These are phyloP conservation scores for Lemur catta DNA, from an alignment of 2,797 vertebrate species.

Conservation along the genomic window DNA sequence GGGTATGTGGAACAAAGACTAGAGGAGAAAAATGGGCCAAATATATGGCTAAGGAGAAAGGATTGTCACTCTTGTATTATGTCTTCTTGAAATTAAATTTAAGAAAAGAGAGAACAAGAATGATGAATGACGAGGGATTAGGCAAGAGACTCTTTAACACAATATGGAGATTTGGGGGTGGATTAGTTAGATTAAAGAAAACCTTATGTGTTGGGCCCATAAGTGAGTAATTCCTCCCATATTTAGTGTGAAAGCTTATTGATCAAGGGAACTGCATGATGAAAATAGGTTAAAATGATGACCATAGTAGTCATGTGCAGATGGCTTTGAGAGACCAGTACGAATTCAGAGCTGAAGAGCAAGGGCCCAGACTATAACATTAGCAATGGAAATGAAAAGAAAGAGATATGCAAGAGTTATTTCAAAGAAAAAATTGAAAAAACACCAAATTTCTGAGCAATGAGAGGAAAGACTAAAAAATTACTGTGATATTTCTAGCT, in stretches of 20 bases:
- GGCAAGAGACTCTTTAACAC: background rate
- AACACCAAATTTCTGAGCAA: background rate
- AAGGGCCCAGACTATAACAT: background rate
- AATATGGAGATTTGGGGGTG: background rate
- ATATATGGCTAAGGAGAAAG: background rate
- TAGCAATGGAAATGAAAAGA: background rate
- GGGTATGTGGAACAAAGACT: background rate
- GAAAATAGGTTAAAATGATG: background rate
- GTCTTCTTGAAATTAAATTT: conserved; percentile 9
- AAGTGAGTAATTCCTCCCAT: background rate
- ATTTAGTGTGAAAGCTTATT: background rate
- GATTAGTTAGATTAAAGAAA: background rate
- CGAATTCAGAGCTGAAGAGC: background rate
- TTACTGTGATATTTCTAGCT: background rate
- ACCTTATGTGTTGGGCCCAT: background rate
- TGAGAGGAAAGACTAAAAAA: background rate
- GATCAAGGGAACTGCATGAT: background rate
- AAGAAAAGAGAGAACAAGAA: background rate
- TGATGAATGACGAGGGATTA: background rate
- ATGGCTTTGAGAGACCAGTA: background rate
- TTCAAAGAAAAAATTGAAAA: background rate
- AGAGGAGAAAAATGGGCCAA: background rate
- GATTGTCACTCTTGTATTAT: background rate
- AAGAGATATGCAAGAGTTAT: background rate
- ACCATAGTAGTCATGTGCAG: background rate